phyloP scores from a whole-genome alignment of 1,140 invertebrate species.

The Drosophila ambigua region DNA sequence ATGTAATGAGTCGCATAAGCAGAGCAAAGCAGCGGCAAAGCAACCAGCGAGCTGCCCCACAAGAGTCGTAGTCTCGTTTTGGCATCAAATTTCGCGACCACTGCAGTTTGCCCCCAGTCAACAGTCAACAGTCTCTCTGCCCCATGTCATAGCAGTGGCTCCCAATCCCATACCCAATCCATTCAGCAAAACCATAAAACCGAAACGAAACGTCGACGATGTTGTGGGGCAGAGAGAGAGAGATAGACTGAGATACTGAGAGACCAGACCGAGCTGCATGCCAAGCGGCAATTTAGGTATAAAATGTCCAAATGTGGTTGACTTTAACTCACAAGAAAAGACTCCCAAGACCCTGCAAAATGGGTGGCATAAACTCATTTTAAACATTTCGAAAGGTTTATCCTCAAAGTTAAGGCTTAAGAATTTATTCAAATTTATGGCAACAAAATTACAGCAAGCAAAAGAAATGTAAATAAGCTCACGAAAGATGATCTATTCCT shows the following conservation, averaged over 20 bases:
- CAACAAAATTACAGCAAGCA: too few relatives aligned
- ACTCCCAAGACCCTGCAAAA: background rate
- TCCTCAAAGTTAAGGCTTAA: too few relatives aligned
- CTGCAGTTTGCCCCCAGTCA: conserved; percentile 24
- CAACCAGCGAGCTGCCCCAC: conserved; percentile 9
- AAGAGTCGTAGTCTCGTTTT: conserved; percentile 44
- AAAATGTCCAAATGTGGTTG: conserved; percentile 78
- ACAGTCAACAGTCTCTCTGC: background rate
- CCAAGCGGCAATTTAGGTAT: conserved; percentile 77
- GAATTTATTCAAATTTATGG: too few relatives aligned
- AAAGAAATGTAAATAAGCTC: too few relatives aligned
- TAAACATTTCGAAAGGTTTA: too few relatives aligned
- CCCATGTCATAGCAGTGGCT: conserved; percentile 15
- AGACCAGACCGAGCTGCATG: conserved; percentile 61
- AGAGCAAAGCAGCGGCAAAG: conserved; percentile 3
- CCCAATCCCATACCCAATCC: conserved; percentile 9
- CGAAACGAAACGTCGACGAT: conserved; percentile 67
- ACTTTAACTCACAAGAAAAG: conserved; percentile 8
- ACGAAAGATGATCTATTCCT: too few relatives aligned
- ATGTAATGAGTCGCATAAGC: conserved; percentile 58
- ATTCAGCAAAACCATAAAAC: conserved; percentile 80
- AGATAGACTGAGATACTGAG: conserved; percentile 11
- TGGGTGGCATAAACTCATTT: conserved; percentile 1
- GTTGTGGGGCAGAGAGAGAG: conserved; percentile 12
- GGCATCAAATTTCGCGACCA: conserved; percentile 76